phyloP scores from a whole-genome alignment of 1,140 invertebrate genomes.

The Drosophila saltans region DNA sequence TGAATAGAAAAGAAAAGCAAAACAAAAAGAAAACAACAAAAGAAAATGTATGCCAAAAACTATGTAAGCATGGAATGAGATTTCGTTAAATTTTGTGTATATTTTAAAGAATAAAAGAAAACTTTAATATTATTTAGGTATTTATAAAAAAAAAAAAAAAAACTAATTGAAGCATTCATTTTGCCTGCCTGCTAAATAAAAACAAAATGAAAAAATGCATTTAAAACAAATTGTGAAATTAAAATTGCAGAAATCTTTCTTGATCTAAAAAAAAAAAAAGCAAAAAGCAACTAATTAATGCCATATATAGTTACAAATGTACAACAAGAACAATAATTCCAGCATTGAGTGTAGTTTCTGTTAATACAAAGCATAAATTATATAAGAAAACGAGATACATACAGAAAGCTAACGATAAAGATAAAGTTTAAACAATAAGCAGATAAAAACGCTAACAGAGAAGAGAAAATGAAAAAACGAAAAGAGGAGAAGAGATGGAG shows the following conservation, averaged over 20 bases:
- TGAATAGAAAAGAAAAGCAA: constrained; percentile 49
- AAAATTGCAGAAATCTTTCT: constrained; percentile 44
- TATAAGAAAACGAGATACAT: constrained; percentile 27
- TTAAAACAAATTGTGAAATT: constrained; percentile 58
- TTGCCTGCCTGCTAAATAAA: constrained; percentile 49
- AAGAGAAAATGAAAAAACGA: background rate
- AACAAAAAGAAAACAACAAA: constrained; percentile 21
- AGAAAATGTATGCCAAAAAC: constrained; percentile 60
- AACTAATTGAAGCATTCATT: constrained; percentile 31
- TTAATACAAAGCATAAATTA: constrained; percentile 43
- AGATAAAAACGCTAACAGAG: constrained; percentile 3
- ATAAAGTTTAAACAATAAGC: constrained; percentile 1
- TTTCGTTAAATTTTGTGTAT: constrained; percentile 58
- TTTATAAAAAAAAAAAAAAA: constrained; percentile 18
- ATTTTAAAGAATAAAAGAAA: constrained; percentile 1
- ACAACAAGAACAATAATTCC: constrained; percentile 73
- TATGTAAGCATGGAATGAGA: constrained; percentile 51
- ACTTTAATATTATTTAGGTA: constrained; percentile 27
- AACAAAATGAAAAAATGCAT: constrained; percentile 69
- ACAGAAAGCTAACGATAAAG: background rate
- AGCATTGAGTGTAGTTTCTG: constrained; percentile 64
- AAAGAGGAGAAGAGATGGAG: constrained; percentile 2
- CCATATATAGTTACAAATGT: constrained; percentile 36
- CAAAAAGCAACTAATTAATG: constrained; percentile 35
- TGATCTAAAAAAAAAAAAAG: constrained; percentile 22